Percentiles rank a stretch among this genome's conserved stretches.
Evolutionary conservation across 2,888 invertebrate species (phyloP).

Genomic region (Phengaris alcon): DNA sequence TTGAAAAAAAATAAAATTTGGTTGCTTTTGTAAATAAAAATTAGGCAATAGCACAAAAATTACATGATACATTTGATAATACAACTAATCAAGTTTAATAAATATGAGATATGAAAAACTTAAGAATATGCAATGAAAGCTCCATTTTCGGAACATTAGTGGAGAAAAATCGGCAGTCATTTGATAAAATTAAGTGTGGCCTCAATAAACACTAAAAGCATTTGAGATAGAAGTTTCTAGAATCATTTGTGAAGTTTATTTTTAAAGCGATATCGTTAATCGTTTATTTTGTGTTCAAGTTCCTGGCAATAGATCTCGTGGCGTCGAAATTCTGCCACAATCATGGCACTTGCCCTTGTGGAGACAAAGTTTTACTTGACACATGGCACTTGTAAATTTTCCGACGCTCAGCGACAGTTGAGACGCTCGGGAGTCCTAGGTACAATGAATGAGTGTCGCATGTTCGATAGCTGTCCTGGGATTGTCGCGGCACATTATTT

Average conservation of each 20-base stretch:
- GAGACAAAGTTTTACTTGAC: no score
- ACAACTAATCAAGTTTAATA: no score
- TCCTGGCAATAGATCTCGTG: background rate
- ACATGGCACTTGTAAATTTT: no score
- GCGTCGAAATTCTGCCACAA: no score
- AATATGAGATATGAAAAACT: background rate
- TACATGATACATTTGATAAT: no score
- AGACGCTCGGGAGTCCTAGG: background rate
- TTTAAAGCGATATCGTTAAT: background rate
- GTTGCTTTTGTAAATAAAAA: no score
- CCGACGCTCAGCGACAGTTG: background rate
- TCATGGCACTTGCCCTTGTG: no score
- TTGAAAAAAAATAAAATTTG: no score
- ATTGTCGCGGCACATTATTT: background rate
- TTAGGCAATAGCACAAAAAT: no score
- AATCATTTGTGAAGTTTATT: conserved; percentile 2
- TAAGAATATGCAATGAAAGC: background rate
- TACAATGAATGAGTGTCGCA: conserved; percentile 8
- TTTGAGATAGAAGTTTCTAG: background rate
- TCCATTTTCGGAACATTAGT: conserved; percentile 3
- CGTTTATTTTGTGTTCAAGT: background rate
- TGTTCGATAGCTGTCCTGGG: conserved; percentile 3
- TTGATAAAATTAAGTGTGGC: conserved; percentile 12
- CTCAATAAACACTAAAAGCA: conserved; percentile 8
- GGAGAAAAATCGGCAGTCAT: conserved; percentile 2